Evolutionary conservation across 30 jellyfish, hydroid and myxozoan species (phyloP).

Genomic region (Cassiopea xamachana): DNA sequence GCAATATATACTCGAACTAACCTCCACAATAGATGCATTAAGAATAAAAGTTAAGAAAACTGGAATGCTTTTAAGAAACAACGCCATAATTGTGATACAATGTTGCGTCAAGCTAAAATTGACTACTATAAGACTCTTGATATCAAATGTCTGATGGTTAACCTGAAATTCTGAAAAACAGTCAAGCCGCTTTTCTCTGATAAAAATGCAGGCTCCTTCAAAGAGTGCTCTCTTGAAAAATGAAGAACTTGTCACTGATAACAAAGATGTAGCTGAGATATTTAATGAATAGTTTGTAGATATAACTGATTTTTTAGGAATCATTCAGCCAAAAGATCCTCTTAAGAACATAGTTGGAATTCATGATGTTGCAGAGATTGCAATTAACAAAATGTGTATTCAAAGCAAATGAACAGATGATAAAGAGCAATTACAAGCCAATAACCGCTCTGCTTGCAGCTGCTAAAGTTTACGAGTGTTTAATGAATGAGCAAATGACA

Average conservation of each 20-base stretch:
- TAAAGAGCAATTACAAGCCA: no score
- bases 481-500: no score
- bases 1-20: not conserved
- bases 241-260: constrained; percentile 29
- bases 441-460: no score
- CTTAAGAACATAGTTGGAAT: not conserved
- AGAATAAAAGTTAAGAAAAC: constrained; percentile 1
- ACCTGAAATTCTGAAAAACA: no score
- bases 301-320: no score
- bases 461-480: no score
- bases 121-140: constrained; percentile 26
- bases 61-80: constrained; percentile 34
- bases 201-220: constrained; percentile 14
- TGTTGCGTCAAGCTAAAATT: no score
- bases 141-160: no score
- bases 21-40: not conserved
- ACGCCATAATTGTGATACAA: constrained; percentile 17
- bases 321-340: not conserved
- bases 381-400: not conserved
- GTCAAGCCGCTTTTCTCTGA: no score
- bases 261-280: constrained; percentile 39
- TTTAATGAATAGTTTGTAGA: no score
- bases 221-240: constrained; percentile 34
- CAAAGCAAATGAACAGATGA: no score
- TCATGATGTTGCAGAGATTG: constrained; percentile 18